Conservation (phyloP, 2,113 vertebrate species). For the Ailuropoda melanoleuca region DNA sequence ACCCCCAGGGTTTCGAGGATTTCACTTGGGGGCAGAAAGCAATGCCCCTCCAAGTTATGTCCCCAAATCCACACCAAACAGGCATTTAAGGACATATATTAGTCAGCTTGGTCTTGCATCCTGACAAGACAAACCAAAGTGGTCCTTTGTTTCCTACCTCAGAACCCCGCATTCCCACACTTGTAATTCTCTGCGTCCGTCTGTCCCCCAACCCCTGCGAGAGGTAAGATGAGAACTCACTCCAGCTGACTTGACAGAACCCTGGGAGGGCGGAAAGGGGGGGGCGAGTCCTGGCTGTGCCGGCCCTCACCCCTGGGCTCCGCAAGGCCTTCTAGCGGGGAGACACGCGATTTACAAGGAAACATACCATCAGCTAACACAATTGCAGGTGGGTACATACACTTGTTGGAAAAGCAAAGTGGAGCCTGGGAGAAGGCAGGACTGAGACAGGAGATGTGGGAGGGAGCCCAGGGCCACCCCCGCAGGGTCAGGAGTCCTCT, state of each 20-base stretch:
- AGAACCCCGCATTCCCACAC: background rate
- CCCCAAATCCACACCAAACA: background rate
- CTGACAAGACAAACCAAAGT: background rate
- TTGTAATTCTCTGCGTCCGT: rapidly evolving
- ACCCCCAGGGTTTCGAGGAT: background rate
- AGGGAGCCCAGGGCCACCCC: background rate
- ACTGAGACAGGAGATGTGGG: background rate
- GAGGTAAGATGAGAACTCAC: background rate
- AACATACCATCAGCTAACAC: background rate
- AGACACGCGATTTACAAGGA: background rate
- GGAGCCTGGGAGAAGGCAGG: background rate
- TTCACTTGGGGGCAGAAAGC: background rate
- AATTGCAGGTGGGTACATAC: background rate
- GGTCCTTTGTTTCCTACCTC: background rate
- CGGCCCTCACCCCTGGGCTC: background rate
- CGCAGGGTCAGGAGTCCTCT: background rate
- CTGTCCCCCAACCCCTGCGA: background rate
- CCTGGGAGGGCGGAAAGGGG: rapidly evolving
- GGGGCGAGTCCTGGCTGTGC: too few relatives aligned
- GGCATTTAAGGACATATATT: background rate
- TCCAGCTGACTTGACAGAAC: background rate
- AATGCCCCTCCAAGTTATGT: background rate
- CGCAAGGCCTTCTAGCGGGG: background rate
- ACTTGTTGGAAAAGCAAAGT: background rate
- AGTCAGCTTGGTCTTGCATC: background rate